A percentile compares a stretch with the other conserved stretches of the same genome.
Evolutionary conservation across 2,113 vertebrate genomes (phyloP).

Genomic region (Hylia prasina): DNA sequence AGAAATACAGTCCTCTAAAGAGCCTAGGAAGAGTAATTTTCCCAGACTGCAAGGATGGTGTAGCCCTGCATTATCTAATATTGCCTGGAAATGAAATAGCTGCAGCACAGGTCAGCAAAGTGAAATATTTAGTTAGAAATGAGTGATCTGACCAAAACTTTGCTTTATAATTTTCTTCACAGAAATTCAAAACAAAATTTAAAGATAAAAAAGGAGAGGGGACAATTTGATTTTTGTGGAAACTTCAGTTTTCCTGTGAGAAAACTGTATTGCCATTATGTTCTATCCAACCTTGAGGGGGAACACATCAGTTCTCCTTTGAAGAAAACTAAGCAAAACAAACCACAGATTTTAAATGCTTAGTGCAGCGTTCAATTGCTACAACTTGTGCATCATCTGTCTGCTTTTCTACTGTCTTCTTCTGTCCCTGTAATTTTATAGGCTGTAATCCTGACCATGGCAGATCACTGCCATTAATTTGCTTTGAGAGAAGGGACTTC

Average conservation of each 20-base stretch:
- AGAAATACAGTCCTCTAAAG: neutral
- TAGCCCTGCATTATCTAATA: neutral
- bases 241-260: neutral
- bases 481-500: neutral
- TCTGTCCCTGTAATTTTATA: neutral
- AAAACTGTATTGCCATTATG: neutral
- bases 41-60: neutral
- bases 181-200: neutral
- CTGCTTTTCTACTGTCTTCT: neutral
- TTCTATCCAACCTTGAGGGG: neutral
- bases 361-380: neutral
- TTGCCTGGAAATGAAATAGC: neutral
- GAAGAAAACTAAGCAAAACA: neutral
- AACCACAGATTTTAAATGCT: neutral
- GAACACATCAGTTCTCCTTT: neutral
- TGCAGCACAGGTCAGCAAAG: neutral
- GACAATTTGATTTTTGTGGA: neutral
- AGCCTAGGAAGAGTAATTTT: neutral
- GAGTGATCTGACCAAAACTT: neutral
- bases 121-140: neutral
- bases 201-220: fast-evolving
- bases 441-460: neutral
- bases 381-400: neutral
- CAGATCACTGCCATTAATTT: neutral
- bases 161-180: neutral